Base-by-base conservation (phyloP, 2,113 vertebrate species). In the Shinisaurus crocodilurus region DNA sequence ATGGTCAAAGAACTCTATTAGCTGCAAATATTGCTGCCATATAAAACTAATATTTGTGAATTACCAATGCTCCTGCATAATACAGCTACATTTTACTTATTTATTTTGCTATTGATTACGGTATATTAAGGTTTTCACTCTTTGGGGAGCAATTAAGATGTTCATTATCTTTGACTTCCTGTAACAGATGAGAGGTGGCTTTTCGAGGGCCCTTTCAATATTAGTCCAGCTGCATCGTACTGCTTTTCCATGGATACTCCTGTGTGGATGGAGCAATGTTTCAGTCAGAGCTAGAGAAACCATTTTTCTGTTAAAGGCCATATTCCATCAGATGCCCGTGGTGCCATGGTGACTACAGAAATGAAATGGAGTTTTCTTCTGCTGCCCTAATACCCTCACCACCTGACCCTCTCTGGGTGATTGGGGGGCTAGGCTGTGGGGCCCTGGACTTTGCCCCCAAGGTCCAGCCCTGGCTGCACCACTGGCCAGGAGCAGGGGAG, bases 1-100 rank as follows among this genome's bases (percentile, higher is more conserved):
- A 72, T 23, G 6, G 13, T 27, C n/a, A 40, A 34, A 60, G 79
- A 89, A 89, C 82, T 29, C 25, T 72, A 82, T 89, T 74, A 82
- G 54, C 18, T 72, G 80, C 65, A 72, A 57, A 57, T 89, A 89
- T 89, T 82, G 48, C 37, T 82, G 20, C 80, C 29, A 43, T 57
- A 89, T 74, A 89, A 82, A 27, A 82, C 45, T 72, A 89, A 89
- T 82, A 82, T 70, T 54, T 89, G 50, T 70, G 79, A 89, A 82
- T 15, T 57, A 45, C 18, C 45, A 48, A 34, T 50, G 23, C 74
- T 45, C 63, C 4, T 29, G 1, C 48, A 43, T 57, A 69, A 85
- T 77, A 85, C n/a, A 32, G 34, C 45, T 54, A 18, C 8, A 79
- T 69, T 84, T 83, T 89, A 27, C 57, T 40, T 77, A 57, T 18